Evolutionary conservation across 37 sponge, comb jelly and placozoan species (phyloP).

Genomic region (Aplysina aerophoba): DNA sequence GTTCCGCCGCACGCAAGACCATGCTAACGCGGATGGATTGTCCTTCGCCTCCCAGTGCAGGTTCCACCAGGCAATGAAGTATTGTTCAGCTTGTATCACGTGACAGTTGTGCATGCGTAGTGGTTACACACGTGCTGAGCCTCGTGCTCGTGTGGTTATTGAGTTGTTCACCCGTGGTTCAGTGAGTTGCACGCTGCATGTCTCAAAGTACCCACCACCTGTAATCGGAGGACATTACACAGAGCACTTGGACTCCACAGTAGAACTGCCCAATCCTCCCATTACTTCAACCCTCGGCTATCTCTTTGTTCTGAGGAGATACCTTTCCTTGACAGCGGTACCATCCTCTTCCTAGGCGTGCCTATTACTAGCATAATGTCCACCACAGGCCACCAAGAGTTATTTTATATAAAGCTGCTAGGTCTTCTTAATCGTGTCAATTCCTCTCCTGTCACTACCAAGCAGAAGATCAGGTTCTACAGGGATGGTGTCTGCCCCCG

Average conservation of each 20-base stretch:
- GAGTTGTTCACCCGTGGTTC: too few species aligned
- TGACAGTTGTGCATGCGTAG: too few species aligned
- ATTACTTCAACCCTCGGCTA: not conserved
- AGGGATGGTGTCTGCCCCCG: not conserved
- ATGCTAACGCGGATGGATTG: too few species aligned
- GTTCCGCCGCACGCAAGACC: too few species aligned
- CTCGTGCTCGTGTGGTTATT: too few species aligned
- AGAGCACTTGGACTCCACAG: not conserved
- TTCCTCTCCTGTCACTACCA: not conserved
- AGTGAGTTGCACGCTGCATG: too few species aligned
- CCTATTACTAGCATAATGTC: not conserved
- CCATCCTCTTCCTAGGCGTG: not conserved
- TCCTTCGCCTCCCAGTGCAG: too few species aligned
- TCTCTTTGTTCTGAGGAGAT: not conserved
- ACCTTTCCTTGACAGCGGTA: not conserved
- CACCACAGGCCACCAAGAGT: conserved; percentile 1
- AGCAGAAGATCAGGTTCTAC: not conserved
- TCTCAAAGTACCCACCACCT: too few species aligned
- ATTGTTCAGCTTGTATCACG: too few species aligned
- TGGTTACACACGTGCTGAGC: too few species aligned
- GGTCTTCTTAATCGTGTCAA: not conserved
- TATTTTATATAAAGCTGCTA: not conserved
- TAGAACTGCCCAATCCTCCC: not conserved
- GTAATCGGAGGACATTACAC: too few species aligned
- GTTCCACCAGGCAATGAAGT: too few species aligned